Base-by-base conservation (phyloP, 2,888 invertebrate species). In the Malthinus seriepunctatus region DNA sequence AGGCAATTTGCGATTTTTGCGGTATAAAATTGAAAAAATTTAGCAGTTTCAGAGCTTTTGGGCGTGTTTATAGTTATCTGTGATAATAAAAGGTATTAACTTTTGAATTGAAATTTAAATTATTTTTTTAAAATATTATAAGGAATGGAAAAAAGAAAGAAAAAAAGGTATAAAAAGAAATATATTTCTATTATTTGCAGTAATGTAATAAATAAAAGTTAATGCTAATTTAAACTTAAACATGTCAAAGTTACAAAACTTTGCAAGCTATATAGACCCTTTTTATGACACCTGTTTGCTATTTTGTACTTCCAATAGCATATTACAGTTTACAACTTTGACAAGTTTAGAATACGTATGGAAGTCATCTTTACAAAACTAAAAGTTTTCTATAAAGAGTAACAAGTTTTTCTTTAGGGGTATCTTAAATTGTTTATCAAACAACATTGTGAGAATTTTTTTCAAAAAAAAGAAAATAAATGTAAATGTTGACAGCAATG, bases 211-310 rank as follows among this genome's bases (percentile, higher is more conserved):
- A 15, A n/a, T 9, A n/a, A 35, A 42, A 42, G 39, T 42, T 42
- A 15, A n/a, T 15, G 23, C 4, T 15, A 37, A 5, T 7, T 11
- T 37, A 37, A 39, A n/a, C n/a, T 10, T n/a, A 15, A 6, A 23
- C 23, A 42, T 14, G 14, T 42, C n/a, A 42, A 42, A 15, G 39
- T 42, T 14, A 42, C 7, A 23, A 15, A 23, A 23, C n/a, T 42
- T 51, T 32, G 47, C 51, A 42, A 60, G 55, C 60, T 60, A 35
- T 55, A 47, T 32, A 47, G 45, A 51, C 53, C 60, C 48, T 49
- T 56, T 65, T 67, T 67, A 67, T 67, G 64, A 64, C 67, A 67
- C 67, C 67, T 67, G 67, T 67, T 67, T 62, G 67, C 64, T 65
- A 62, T 61, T 57, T 55, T 55, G 56, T 56, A 53, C 61, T 60